These are phyloP conservation scores for Dolomedes plantarius DNA, from an alignment of 2,888 invertebrate species.

Conservation along the genomic window DNA sequence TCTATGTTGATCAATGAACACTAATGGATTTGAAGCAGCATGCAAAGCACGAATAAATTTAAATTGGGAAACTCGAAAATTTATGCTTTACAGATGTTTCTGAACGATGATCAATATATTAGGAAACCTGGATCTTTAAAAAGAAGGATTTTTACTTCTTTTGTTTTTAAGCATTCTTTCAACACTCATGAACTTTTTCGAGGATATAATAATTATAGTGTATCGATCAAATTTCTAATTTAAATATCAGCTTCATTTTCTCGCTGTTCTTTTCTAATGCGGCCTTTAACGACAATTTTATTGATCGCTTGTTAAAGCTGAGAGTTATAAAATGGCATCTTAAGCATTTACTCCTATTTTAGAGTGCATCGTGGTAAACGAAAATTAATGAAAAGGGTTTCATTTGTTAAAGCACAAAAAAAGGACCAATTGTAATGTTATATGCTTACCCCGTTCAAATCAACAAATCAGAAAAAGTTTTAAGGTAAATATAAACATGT, in stretches of 20 bases:
- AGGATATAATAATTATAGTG: neutral
- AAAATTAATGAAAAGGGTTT: too few relatives aligned
- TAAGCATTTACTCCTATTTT: too few relatives aligned
- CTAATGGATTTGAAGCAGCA: slow-evolving; percentile 54
- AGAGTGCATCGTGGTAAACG: too few relatives aligned
- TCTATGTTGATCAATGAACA: slow-evolving; percentile 3
- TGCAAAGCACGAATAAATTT: slow-evolving; percentile 60
- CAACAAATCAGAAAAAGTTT: too few relatives aligned
- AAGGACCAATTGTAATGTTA: too few relatives aligned
- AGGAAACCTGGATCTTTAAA: neutral
- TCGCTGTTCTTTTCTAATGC: neutral
- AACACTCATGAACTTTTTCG: neutral
- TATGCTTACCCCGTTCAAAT: too few relatives aligned
- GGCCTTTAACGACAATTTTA: neutral
- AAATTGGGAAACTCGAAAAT: slow-evolving; percentile 65
- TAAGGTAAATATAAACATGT: too few relatives aligned
- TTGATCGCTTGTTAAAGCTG: neutral
- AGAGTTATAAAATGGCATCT: too few relatives aligned
- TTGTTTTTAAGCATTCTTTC: neutral
- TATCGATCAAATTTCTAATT: slow-evolving; percentile 12
- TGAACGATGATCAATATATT: slow-evolving; percentile 24
- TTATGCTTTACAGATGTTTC: slow-evolving; percentile 69
- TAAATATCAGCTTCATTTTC: slow-evolving; percentile 1
- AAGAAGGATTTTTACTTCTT: neutral
- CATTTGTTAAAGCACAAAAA: too few relatives aligned